Percentiles rank a stretch among this genome's conserved stretches.
Evolutionary conservation across 2,113 vertebrate genomes (phyloP).

Genomic region (Dunckerocampus dactyliophorus): DNA sequence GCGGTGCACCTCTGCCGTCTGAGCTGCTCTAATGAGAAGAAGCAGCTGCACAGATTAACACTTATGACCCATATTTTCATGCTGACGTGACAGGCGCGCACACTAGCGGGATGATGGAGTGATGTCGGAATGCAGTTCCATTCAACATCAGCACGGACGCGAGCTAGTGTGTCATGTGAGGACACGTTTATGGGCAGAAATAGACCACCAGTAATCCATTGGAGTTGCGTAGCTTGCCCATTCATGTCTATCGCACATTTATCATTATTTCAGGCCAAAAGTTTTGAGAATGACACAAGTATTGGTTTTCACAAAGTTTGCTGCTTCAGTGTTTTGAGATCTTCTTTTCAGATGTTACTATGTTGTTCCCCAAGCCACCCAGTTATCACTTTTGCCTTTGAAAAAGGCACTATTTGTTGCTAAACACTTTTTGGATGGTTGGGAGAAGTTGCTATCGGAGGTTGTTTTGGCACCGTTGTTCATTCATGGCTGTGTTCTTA

Average conservation of each 20-base stretch:
- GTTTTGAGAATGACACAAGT: no score
- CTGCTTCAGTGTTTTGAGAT: no score
- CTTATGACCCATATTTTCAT: conserved; percentile 49
- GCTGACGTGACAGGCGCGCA: background rate
- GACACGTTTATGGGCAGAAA: background rate
- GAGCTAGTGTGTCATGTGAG: background rate
- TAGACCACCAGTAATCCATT: background rate
- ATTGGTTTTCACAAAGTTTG: no score
- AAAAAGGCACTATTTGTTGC: no score
- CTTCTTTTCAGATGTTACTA: no score
- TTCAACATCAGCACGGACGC: background rate
- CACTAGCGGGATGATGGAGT: background rate
- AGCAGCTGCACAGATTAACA: conserved; percentile 48
- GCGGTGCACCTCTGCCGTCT: conserved; percentile 23
- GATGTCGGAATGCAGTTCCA: background rate
- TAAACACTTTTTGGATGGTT: no score
- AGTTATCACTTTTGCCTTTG: no score
- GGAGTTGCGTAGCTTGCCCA: background rate
- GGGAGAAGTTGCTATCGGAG: no score
- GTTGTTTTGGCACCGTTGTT: no score
- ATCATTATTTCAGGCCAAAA: background rate
- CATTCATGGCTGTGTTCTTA: no score
- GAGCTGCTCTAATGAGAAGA: conserved; percentile 28
- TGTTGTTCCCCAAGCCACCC: no score
- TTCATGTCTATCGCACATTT: background rate